Evolutionary conservation across 1,140 invertebrate species (phyloP), one percentile per base, ranked within the genome.

Genomic region (Vollenhovia emeryi): DNA sequence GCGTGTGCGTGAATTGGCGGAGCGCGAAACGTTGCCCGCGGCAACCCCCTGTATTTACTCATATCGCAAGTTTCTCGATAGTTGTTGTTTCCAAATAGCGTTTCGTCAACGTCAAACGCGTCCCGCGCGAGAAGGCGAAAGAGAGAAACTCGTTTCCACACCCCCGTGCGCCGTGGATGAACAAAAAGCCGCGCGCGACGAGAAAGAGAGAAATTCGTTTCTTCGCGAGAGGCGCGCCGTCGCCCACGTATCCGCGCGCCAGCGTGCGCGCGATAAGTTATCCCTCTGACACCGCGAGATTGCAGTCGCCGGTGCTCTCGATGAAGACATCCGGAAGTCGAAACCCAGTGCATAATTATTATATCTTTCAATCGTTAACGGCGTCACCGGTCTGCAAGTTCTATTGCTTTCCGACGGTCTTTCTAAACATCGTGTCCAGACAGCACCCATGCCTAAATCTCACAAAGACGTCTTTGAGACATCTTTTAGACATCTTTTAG

Each of bases 21-120:
- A 88, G 84, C 55, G 79, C 68, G 79, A 85, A 76, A 87, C 90
- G 87, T 80, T 69, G 89, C 89, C 89, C 80, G 66, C 80, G 80
- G 89, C 89, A 90, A 87, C 89, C 84, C n/a, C 73, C 71, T 86
- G 86, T 91, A 91, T 91, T 91, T 91, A 91, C 90, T 89, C 90
- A 89, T 91, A 91, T 88, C 88, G 73, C 90, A 84, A 91, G 90
- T 91, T 91, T 91, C 90, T 89, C 90, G 88, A 91, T 91, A 91
- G 88, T 91, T 91, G 89, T 90, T 90, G 90, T 91, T 91, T 85
- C 80, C 74, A 89, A 91, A 91, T 91, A 91, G 90, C 90, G 78
- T 91, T 91, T 88, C 90, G 90, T 91, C 90, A 91, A 89, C 86
- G 90, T 91, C 90, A 91, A 64, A 66, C 83, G 74, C 48, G 3